These are phyloP conservation scores for Pogonocichla stellata DNA, from an alignment of 2,113 vertebrate species.

Conservation along the genomic window DNA sequence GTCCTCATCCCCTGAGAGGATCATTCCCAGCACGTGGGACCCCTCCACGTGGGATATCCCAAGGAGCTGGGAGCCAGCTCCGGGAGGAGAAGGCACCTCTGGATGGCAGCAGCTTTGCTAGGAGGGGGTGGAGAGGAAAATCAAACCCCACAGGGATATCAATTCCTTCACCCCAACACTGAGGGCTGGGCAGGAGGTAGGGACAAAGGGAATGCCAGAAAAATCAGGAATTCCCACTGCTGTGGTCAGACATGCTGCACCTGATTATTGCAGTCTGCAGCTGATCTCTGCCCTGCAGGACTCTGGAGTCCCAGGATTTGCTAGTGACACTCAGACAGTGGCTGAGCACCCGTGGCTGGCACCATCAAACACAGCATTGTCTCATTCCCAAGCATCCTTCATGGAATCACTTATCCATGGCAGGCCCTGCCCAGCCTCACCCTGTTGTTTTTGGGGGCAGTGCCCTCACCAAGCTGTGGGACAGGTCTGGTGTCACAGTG, in stretches of 20 bases:
- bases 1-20: not conserved
- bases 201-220: not conserved
- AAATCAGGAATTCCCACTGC: not conserved
- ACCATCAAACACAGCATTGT: not conserved
- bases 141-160: not conserved
- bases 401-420: accelerated
- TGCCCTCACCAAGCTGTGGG: not conserved
- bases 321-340: not conserved
- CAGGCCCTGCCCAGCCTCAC: not conserved
- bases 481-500: not conserved
- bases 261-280: not conserved
- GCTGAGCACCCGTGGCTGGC: not conserved
- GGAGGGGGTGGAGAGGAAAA: not conserved
- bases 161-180: not conserved
- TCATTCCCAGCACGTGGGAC: not conserved
- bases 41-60: not conserved
- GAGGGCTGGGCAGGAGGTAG: not conserved
- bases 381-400: not conserved
- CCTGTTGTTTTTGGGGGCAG: not conserved
- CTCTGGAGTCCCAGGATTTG: not conserved
- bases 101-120: not conserved
- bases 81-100: not conserved
- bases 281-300: not conserved
- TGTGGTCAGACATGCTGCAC: not conserved
- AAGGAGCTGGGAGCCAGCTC: not conserved